Base-by-base conservation (phyloP, 92 coral and sea anemone genomes). In the Epizoanthus fatuus region DNA sequence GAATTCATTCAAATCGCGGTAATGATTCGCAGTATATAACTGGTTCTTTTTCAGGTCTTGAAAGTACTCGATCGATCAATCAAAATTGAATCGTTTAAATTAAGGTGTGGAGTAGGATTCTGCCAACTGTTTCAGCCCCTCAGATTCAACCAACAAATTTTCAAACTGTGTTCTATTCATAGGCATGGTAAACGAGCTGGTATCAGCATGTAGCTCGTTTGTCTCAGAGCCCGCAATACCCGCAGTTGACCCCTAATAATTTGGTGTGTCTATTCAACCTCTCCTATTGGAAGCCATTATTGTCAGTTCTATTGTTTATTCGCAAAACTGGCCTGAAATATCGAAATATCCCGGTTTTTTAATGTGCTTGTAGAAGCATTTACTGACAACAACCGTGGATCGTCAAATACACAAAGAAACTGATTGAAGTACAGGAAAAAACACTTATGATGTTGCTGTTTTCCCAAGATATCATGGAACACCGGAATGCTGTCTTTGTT, bases 121-220 rank as follows among this genome's bases (percentile, higher is more conserved):
- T 37, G 17, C 37, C 20, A 65, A 32, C n/a, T 11, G 71, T 65
- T 9, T 12, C 19, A 12, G 9, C 47, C 4, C 45, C 1, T 39
- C 14, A 22, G 3, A 29, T 37, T 29, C n/a, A 3, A 65, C n/a
- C 4, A 8, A 6, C 17, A 12, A 13, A 3, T 3, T 64, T 64
- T 25, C 4, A 14, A 64, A 64, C 0, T 65, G 16, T 29, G 29
- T 77, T 77, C 66, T 39, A 35, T 58, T 54, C 37, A 42, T 77
- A 40, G 38, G 13, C 29, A 55, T 44, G 44, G 29, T 60, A 38
- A 22, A 55, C 19, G 37, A 11, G 51, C 82, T 9, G 82, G 82
- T 77, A 39, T 69, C 25, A 44, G 22, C 82, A 37, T 56, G 82
- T 77, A 54, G 6, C 47, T 15, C 54, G 63, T 77, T 77, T 77